Percentiles rank a stretch among this genome's conserved stretches.
phyloP scores from a whole-genome alignment of 2,888 invertebrate genomes.

The Bruchidius siliquastri region DNA sequence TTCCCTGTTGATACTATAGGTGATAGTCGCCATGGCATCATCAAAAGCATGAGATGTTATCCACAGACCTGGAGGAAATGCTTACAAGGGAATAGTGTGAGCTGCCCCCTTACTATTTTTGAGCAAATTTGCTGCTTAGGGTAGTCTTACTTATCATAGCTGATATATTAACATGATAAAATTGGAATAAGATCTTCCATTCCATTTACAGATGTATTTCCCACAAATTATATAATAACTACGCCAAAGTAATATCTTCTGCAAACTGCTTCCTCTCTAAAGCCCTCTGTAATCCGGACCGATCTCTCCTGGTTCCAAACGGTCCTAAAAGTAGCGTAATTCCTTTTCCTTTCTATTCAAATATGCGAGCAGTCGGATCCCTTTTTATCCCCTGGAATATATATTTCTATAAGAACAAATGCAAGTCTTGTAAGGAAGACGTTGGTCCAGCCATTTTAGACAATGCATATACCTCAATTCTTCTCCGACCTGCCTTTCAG shows the following conservation, averaged over 20 bases:
- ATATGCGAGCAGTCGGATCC: neutral
- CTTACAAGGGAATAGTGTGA: too few species aligned
- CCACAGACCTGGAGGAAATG: too few species aligned
- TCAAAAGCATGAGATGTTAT: too few species aligned
- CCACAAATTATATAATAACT: neutral
- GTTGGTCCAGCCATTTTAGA: neutral
- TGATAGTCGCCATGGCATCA: too few species aligned
- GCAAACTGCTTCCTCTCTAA: neutral
- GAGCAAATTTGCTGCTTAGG: too few species aligned
- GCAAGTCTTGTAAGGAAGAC: neutral
- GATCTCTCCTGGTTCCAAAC: neutral
- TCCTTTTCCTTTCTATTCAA: neutral
- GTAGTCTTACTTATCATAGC: too few species aligned
- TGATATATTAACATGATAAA: too few species aligned
- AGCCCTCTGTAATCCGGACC: neutral
- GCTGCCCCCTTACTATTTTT: too few species aligned
- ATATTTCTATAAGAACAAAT: neutral
- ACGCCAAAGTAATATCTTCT: neutral
- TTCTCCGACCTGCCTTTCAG: too few species aligned
- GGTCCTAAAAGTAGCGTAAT: neutral
- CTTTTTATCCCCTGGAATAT: neutral
- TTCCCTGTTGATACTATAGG: too few species aligned
- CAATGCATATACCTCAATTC: neutral
- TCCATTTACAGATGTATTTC: neutral
- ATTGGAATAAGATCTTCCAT: too few species aligned